Evolutionary conservation across 2,888 invertebrate species (phyloP).

Genomic region (Mythimna vitellina): DNA sequence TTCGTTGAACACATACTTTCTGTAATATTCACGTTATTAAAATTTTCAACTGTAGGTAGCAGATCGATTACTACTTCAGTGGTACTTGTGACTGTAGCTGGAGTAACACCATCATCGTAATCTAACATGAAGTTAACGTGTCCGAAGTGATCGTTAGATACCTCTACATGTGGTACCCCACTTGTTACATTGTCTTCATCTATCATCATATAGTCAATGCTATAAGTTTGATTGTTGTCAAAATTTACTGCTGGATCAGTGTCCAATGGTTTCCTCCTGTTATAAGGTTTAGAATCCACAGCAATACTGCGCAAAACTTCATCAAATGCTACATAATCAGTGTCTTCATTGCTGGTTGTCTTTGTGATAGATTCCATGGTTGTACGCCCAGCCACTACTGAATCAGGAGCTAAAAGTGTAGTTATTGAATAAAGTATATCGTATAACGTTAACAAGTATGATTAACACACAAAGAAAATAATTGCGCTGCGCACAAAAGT

Average conservation of each 20-base stretch:
- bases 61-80: conserved; percentile 68
- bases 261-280: conserved; percentile 60
- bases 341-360: conserved; percentile 43
- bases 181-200: conserved; percentile 52
- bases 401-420: conserved; percentile 7
- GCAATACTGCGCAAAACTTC: conserved; percentile 74
- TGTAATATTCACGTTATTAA: conserved; percentile 29
- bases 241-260: conserved; percentile 45
- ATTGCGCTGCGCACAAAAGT: neutral
- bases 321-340: conserved; percentile 72
- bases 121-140: conserved; percentile 32
- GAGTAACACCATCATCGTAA: conserved; percentile 29
- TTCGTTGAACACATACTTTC: conserved; percentile 33
- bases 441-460: neutral
- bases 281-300: conserved; percentile 62
- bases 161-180: neutral
- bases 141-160: conserved; percentile 15
- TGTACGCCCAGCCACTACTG: neutral
- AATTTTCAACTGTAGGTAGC: conserved; percentile 55
- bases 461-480: neutral
- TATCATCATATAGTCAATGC: conserved; percentile 56
- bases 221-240: conserved; percentile 45
- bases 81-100: conserved; percentile 18
- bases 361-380: neutral
- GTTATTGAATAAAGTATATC: neutral